phyloP scores from a whole-genome alignment of 2,888 invertebrate genomes.

The Panopea generosa region DNA sequence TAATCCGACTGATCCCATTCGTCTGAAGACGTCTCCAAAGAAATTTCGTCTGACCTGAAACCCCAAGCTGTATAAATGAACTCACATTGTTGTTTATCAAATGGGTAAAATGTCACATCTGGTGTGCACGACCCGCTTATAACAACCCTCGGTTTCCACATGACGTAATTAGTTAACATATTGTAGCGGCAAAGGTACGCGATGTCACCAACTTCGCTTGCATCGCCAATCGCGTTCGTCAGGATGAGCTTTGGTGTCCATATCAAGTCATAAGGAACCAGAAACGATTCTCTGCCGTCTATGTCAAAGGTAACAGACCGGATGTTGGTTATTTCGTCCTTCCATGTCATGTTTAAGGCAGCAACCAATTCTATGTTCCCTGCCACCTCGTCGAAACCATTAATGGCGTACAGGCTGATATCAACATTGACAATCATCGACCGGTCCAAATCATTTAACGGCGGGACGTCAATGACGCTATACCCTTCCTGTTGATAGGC shows the following conservation, averaged over 20 bases:
- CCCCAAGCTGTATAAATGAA: slow-evolving; percentile 58
- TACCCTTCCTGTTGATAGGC: slow-evolving; percentile 43
- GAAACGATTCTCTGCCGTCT: slow-evolving; percentile 36
- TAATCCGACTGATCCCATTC: slow-evolving; percentile 46
- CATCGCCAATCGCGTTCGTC: slow-evolving; percentile 50
- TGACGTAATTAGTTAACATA: slow-evolving; percentile 28
- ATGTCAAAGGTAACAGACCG: slow-evolving; percentile 44
- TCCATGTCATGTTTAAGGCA: slow-evolving; percentile 48
- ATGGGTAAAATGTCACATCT: slow-evolving; percentile 63
- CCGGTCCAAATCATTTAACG: slow-evolving; percentile 29
- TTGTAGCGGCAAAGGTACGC: slow-evolving; percentile 45
- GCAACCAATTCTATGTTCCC: slow-evolving; percentile 53
- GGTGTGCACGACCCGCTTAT: slow-evolving; percentile 56
- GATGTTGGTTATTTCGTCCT: slow-evolving; percentile 46
- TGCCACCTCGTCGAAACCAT: slow-evolving; percentile 56
- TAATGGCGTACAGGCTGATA: slow-evolving; percentile 46
- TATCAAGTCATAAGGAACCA: slow-evolving; percentile 51
- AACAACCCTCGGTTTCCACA: slow-evolving; percentile 53
- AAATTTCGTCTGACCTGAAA: slow-evolving; percentile 33
- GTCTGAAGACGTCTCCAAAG: slow-evolving; percentile 9
- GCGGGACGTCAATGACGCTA: slow-evolving; percentile 44
- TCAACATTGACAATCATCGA: slow-evolving; percentile 29
- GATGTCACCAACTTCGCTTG: slow-evolving; percentile 48
- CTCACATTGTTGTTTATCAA: slow-evolving; percentile 52
- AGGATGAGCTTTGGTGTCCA: slow-evolving; percentile 58